Percentiles rank a stretch among this genome's conserved stretches.
These are phyloP conservation scores for Prionailurus bengalensis DNA, from an alignment of 2,113 vertebrate genomes.

Conservation along the genomic window DNA sequence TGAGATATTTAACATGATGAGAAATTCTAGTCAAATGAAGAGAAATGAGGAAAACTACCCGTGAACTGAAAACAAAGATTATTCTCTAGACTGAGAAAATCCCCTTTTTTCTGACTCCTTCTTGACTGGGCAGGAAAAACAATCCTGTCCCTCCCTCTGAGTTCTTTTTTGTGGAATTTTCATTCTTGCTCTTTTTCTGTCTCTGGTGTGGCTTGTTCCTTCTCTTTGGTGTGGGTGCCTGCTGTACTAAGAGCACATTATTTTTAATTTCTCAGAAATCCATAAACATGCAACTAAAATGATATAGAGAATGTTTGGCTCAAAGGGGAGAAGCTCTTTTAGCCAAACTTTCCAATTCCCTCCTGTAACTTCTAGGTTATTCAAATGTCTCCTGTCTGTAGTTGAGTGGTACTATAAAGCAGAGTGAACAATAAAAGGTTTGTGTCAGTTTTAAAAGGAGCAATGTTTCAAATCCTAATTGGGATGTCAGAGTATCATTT, in stretches of 20 bases:
- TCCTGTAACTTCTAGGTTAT: neutral
- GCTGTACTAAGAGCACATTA: neutral
- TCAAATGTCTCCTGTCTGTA: neutral
- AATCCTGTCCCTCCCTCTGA: neutral
- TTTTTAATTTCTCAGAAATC: constrained; percentile 56
- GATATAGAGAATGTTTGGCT: constrained; percentile 2
- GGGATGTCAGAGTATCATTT: neutral
- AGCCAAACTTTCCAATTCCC: neutral
- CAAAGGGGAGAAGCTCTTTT: neutral
- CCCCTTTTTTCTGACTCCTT: neutral
- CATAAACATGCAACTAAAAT: constrained; percentile 29
- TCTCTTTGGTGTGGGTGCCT: neutral
- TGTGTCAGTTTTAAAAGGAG: neutral
- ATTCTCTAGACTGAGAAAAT: neutral
- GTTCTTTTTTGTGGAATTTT: neutral
- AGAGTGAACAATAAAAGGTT: neutral
- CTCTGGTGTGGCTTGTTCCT: neutral
- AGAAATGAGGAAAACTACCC: neutral
- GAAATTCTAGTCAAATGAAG: neutral
- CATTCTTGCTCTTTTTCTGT: neutral
- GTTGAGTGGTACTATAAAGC: neutral
- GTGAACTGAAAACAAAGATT: neutral
- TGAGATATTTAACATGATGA: neutral
- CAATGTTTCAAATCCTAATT: neutral
- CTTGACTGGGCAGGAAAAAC: neutral